Evolutionary conservation across 2,113 vertebrate species (phyloP).

Genomic region (Ctenomys sociabilis): DNA sequence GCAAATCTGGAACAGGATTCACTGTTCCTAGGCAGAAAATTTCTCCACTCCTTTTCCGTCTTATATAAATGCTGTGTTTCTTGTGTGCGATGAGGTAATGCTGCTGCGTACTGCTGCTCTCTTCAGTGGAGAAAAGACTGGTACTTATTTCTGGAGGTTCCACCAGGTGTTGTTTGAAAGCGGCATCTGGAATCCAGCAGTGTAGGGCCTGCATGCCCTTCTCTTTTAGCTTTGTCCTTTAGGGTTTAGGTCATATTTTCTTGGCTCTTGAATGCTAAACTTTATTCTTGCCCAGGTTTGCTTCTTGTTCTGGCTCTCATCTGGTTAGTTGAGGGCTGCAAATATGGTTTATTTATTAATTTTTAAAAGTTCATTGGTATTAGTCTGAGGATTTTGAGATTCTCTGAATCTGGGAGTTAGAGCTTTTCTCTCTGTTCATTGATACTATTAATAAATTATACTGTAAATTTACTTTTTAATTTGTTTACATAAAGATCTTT

Average conservation of each 20-base stretch:
- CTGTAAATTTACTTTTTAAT: not conserved
- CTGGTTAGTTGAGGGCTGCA: not conserved
- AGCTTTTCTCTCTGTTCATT: not conserved
- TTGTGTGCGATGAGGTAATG: not conserved
- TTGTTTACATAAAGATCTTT: not conserved
- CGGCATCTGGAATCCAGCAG: not conserved
- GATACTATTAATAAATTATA: not conserved
- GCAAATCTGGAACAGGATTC: not conserved
- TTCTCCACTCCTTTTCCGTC: not conserved
- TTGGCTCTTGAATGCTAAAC: not conserved
- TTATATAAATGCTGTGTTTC: not conserved
- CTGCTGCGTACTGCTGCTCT: not conserved
- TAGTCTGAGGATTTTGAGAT: not conserved
- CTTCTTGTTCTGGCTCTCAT: not conserved
- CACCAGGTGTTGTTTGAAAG: not conserved
- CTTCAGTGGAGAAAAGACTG: not conserved
- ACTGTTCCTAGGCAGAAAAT: not conserved
- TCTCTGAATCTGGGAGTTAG: not conserved
- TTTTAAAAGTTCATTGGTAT: not conserved
- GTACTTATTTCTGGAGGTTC: not conserved
- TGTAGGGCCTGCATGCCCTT: not conserved
- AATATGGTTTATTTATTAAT: not conserved
- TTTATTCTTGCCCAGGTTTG: not conserved
- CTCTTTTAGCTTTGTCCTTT: not conserved
- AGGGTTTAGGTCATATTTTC: not conserved